A percentile compares a stretch with the other conserved stretches of the same genome.
phyloP scores from a whole-genome alignment of 2,113 vertebrate species.

The Chaenocephalus aceratus region DNA sequence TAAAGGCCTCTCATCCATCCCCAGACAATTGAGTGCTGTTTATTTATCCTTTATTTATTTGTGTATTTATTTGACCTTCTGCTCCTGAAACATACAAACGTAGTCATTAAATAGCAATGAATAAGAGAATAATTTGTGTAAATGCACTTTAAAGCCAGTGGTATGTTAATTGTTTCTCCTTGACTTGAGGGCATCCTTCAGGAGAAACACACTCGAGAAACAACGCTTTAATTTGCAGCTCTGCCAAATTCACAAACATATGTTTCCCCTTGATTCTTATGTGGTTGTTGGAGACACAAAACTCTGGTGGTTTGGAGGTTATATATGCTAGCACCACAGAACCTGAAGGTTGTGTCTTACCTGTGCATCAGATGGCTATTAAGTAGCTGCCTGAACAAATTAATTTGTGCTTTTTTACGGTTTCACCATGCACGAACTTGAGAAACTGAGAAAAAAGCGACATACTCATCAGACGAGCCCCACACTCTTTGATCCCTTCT shows the following conservation, averaged over 20 bases:
- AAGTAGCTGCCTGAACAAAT: too few species aligned
- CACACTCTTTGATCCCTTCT: constrained; percentile 1
- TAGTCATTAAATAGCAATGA: constrained; percentile 21
- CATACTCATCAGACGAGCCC: background rate
- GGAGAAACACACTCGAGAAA: constrained; percentile 4
- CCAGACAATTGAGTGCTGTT: constrained; percentile 8
- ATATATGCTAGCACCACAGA: background rate
- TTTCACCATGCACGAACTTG: background rate
- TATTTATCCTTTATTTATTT: background rate
- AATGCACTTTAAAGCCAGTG: constrained; percentile 24
- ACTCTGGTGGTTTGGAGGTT: background rate
- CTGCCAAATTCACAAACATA: constrained; percentile 7
- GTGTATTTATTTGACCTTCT: constrained; percentile 31
- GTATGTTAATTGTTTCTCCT: constrained; percentile 43
- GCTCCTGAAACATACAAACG: constrained; percentile 18
- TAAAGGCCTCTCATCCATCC: constrained; percentile 10
- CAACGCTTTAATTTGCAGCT: constrained; percentile 21
- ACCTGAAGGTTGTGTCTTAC: too few species aligned
- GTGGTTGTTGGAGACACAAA: background rate
- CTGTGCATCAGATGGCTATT: background rate
- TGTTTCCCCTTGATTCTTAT: background rate
- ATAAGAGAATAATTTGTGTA: background rate
- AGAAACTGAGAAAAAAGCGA: background rate
- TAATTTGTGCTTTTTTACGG: too few species aligned
- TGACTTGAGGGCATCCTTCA: constrained; percentile 48